Evolutionary conservation across 2,888 invertebrate genomes (phyloP), one percentile per base, ranked within the genome.

Genomic region (Hirtodrosophila duncani): DNA sequence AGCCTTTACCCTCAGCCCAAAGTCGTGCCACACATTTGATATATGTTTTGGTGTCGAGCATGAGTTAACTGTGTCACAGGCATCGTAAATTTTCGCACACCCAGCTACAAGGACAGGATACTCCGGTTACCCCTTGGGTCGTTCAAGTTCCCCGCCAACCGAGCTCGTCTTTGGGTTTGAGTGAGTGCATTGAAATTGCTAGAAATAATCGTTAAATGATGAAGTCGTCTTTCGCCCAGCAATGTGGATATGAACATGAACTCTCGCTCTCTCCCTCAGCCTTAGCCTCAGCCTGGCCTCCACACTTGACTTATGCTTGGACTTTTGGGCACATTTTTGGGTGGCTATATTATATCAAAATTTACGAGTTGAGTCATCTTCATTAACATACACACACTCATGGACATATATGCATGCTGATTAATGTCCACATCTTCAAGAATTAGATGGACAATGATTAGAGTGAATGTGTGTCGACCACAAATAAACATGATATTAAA

Each of bases 1-100:
- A 69, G 55, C 43, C 51, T 52, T 51, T 65, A 46, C 41, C 59
- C 65, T 61, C 57, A 39, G 13, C 17, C 69, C 63, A 67, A 77
- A 72, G 72, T 72, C 72, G 72, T 72, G 72, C 77, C 77, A 72
- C 69, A 72, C 75, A 71, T 74, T 75, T 75, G 75, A 75, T 74
- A 75, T 75, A 75, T 75, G 75, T 68, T 68, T 75, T 70, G 75
- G 78, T 78, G 78, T 78, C 74, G 78, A 78, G 75, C 75, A 75
- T 75, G 75, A 75, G 75, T 75, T 75, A 75, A 75, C 75, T 75
- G 75, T 75, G 75, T 75, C 75, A 75, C 75, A 75, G 78, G 74
- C 75, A 74, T 75, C 79, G 75, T 75, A 78, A 78, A 78, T 78
- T 78, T 74, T 74, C 75, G 61, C 70, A n/a, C 67, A 68, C 68